phyloP scores from a whole-genome alignment of 2,113 vertebrate genomes.

The Blennius ocellaris region DNA sequence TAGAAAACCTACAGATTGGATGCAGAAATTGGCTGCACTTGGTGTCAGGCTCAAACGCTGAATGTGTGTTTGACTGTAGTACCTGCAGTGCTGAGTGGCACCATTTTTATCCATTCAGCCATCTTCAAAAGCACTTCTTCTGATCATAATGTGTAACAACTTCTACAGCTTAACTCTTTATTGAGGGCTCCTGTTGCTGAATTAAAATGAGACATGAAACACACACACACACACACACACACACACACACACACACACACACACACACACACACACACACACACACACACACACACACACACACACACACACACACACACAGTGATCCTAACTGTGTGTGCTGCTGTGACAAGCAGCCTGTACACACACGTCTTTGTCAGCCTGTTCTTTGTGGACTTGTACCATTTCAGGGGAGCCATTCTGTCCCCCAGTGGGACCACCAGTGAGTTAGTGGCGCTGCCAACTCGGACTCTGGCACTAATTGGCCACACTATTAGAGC shows the following conservation, averaged over 20 bases:
- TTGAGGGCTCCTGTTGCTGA: conserved; percentile 21
- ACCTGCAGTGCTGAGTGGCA: background rate
- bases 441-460: conserved; percentile 68
- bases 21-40: background rate
- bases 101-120: conserved; percentile 24
- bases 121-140: conserved; percentile 34
- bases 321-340: conserved; percentile 26
- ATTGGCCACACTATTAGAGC: conserved; percentile 74
- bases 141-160: conserved; percentile 13
- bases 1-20: background rate
- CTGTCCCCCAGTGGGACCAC: conserved; percentile 78
- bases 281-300: conserved; percentile 26
- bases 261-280: conserved; percentile 23
- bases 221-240: conserved; percentile 11
- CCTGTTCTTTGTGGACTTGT: conserved; percentile 73
- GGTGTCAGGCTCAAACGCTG: background rate
- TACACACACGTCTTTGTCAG: conserved; percentile 73
- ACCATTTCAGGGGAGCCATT: conserved; percentile 76
- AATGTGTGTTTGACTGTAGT: background rate
- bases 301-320: conserved; percentile 31
- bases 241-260: conserved; percentile 32
- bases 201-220: conserved; percentile 42
- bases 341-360: conserved; percentile 66
- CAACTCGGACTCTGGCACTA: conserved; percentile 76
- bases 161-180: conserved; percentile 33